Evolutionary conservation across 2,888 invertebrate species (phyloP), one percentile per base, ranked within the genome.

Genomic region (Helobdella robusta): DNA sequence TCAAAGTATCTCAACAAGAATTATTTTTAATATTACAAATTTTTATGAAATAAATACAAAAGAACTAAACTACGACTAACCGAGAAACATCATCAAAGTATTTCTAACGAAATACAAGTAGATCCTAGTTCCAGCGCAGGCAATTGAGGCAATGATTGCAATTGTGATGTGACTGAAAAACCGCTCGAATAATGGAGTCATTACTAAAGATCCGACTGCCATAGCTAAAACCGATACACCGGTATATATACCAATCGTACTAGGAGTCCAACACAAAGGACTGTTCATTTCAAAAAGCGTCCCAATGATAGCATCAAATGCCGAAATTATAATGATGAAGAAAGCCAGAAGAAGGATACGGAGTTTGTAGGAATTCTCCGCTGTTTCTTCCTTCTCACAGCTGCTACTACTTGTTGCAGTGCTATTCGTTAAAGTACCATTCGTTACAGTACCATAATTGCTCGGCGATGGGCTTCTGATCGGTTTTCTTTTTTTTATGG

Each of bases 71-170:
- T 20, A 15, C 30, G 20, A 23, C 59, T 5, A 28, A 65, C 65
- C 59, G n/a, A 48, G n/a, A 23, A 65, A 65, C 65, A 65, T 65
- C 59, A 58, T 59, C 6, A 35, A n/a, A 4, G 65, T 48, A 36
- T 46, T 34, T 18, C 44, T 32, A 15, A 65, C 65, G 35, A 65
- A 65, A 23, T 34, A 59, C 46, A 56, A 25, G 50, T 65, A 65
- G n/a, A 59, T 25, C 25, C 56, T 44, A 4, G 59, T 48, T 11
- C 44, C n/a, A 2, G 44, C 50, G 30, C 28, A 48, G 5, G 46
- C 34, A 2, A 46, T 20, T 23, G 48, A 48, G 28, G 44, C 35
- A 20, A 65, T 20, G 34, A 59, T 48, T 20, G 65, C 59, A 18
- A 65, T 58, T 18, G 59, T 56, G 6, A 36, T 34, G 50, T 59